Base-by-base conservation (phyloP, 2,888 invertebrate species). In the Cyclophora punctaria region DNA sequence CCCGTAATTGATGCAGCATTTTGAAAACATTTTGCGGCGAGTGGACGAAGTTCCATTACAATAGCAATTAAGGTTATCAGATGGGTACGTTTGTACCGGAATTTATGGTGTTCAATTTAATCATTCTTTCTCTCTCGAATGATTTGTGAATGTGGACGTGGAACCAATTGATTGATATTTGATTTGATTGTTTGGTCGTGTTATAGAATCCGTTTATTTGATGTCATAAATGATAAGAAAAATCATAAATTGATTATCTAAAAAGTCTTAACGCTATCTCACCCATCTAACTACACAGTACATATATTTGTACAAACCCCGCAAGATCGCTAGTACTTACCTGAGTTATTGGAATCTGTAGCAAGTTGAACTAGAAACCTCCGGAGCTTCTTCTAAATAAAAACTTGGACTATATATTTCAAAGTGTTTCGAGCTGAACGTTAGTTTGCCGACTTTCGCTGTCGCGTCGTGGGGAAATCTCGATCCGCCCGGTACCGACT, bases 1-100 rank as follows among this genome's bases (percentile, higher is more conserved):
- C 48, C 55, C 50, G 50, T 63, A 62, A 64, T 65, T 57, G 64
- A 59, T 60, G 56, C 51, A 52, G 51, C 59, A 62, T 66, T 70
- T 65, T 63, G 55, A 62, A 64, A 63, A 59, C 65, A 60, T 52
- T 58, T 56, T 51, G 58, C 58, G 55, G 65, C 61, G 63, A 64
- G 66, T 62, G 60, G 52, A 50, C 44, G 45, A 65, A 66, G 59
- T 68, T 65, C 47, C 55, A 63, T 60, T 59, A 55, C 57, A 59
- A 60, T 58, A 55, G 53, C 63, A 61, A 61, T 59, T 59, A 59
- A 46, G 57, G 56, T 44, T 58, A 60, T 59, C 57, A 55, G 60
- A 60, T 58, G 53, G 50, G 47, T 47, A 33, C 48, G 51, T 48
- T 50, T 48, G 37, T 45, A 20, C 51, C 45, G 35, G 51, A 55